phyloP scores from a whole-genome alignment of 1,140 invertebrate genomes.

The Hormaphis cornu region DNA sequence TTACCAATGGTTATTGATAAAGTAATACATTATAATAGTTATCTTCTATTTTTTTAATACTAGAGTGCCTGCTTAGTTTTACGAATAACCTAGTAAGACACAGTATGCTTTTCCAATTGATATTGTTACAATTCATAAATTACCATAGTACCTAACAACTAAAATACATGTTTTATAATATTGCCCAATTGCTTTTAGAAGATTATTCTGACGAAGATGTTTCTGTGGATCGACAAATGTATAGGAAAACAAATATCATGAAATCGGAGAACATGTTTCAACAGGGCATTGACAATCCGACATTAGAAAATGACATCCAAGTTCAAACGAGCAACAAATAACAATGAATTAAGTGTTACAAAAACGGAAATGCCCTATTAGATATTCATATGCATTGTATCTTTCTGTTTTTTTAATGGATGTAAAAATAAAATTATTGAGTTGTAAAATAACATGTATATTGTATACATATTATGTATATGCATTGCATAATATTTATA shows the following conservation, averaged over 20 bases:
- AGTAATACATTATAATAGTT: too few species aligned
- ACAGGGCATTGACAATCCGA: constrained; percentile 12
- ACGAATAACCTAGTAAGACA: too few species aligned
- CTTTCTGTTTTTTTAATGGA: neutral
- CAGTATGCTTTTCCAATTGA: too few species aligned
- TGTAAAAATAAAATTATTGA: neutral
- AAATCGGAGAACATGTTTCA: constrained; percentile 27
- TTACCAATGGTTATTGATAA: too few species aligned
- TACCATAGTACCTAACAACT: neutral
- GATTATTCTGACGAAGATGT: constrained; percentile 14
- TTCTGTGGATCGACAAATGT: neutral
- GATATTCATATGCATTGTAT: too few species aligned
- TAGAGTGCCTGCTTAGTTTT: too few species aligned
- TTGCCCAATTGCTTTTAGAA: neutral
- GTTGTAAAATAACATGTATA: too few species aligned
- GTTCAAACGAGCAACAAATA: neutral
- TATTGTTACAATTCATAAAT: too few species aligned
- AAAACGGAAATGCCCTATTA: too few species aligned
- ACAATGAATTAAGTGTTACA: neutral
- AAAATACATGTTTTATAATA: neutral
- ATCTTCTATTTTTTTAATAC: too few species aligned
- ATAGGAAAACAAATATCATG: constrained; percentile 5
- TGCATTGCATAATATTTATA: too few species aligned
- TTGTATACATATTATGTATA: too few species aligned
- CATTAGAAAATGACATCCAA: neutral